phyloP scores from a whole-genome alignment of 1,140 invertebrate species.

The Drosophila lowei region DNA sequence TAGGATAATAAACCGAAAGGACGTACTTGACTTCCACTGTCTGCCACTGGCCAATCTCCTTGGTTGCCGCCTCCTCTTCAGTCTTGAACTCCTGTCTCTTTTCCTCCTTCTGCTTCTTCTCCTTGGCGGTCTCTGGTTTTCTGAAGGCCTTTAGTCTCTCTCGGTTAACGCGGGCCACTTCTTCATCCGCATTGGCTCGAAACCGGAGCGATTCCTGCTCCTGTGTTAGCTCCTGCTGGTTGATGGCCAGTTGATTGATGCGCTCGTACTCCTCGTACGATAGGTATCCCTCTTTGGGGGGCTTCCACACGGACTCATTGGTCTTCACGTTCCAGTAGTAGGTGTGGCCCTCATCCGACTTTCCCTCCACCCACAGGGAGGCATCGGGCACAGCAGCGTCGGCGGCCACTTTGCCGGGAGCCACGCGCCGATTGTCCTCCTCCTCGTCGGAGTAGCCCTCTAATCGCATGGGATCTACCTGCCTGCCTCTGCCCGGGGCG shows the following conservation, averaged over 20 bases:
- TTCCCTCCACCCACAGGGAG: constrained; percentile 88
- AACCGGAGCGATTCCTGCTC: constrained; percentile 68
- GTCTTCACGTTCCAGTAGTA: constrained; percentile 93
- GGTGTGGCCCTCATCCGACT: constrained; percentile 86
- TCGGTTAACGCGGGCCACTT: constrained; percentile 83
- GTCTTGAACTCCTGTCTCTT: constrained; percentile 81
- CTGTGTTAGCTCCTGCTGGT: constrained; percentile 84
- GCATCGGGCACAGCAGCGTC: constrained; percentile 77
- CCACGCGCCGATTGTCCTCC: constrained; percentile 76
- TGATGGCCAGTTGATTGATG: constrained; percentile 84
- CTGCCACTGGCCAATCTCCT: constrained; percentile 88
- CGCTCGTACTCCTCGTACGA: constrained; percentile 87
- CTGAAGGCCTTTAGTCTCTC: constrained; percentile 71
- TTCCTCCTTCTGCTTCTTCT: constrained; percentile 83
- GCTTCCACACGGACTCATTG: constrained; percentile 87
- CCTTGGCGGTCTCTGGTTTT: constrained; percentile 52
- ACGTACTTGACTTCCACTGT: constrained; percentile 85
- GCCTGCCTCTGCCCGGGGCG: constrained; percentile 23
- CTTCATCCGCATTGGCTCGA: constrained; percentile 75
- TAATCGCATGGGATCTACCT: constrained; percentile 77
- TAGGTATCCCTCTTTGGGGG: constrained; percentile 87
- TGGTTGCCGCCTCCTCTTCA: constrained; percentile 84
- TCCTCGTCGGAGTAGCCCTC: constrained; percentile 81
- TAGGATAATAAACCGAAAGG: background rate
- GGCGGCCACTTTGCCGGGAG: constrained; percentile 72